Percentiles rank a stretch among this genome's conserved stretches.
Evolutionary conservation across 2,113 vertebrate species (phyloP).

Genomic region (Okapia johnstoni): DNA sequence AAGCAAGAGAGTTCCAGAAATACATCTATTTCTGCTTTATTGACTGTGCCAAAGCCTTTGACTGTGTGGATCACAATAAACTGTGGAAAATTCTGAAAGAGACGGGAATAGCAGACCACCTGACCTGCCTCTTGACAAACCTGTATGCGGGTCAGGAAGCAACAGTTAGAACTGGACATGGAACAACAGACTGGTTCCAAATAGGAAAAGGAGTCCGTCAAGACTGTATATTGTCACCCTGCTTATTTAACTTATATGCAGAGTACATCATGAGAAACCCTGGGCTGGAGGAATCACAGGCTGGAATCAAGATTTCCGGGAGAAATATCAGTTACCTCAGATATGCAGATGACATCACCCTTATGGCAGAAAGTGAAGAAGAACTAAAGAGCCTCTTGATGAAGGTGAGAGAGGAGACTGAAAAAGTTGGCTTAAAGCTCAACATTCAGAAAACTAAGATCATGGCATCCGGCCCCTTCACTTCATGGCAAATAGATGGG

Average conservation of each 20-base stretch:
- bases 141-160: neutral
- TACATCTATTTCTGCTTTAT: too few relatives aligned
- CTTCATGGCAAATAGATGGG: neutral
- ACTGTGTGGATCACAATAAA: neutral
- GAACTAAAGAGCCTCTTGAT: neutral
- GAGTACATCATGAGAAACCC: neutral
- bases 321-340: neutral
- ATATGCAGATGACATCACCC: neutral
- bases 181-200: neutral
- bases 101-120: neutral
- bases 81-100: neutral
- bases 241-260: neutral
- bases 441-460: neutral
- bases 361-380: neutral
- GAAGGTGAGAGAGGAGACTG: neutral
- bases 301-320: fast-evolving
- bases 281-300: neutral
- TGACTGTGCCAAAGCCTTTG: neutral
- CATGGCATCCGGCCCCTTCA: neutral
- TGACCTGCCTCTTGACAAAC: neutral
- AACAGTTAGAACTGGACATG: neutral
- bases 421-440: neutral
- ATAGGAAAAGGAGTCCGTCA: neutral
- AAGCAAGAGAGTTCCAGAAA: neutral
- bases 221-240: neutral